phyloP scores from a whole-genome alignment of 2,888 invertebrate species.

The Sicus ferrugineus region DNA sequence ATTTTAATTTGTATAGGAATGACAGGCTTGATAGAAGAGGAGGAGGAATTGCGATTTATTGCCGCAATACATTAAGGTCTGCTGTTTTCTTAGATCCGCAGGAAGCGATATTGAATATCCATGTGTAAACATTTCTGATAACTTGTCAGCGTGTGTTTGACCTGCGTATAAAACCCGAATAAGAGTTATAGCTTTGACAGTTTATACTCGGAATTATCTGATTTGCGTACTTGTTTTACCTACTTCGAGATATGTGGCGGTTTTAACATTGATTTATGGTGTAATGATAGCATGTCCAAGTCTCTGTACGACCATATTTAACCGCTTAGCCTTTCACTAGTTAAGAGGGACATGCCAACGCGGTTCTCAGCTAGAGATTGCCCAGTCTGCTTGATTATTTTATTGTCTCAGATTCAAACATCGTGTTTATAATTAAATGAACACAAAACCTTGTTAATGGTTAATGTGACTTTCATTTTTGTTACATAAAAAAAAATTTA shows the following conservation, averaged over 20 bases:
- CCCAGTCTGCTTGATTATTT: neutral
- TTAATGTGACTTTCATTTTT: too few relatives aligned
- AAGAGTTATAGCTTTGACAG: neutral
- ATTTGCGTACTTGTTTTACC: neutral
- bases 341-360: neutral
- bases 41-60: neutral
- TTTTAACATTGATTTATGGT: neutral
- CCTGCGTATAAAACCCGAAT: neutral
- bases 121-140: neutral
- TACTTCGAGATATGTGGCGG: neutral
- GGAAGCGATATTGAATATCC: neutral
- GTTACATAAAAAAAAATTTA: too few relatives aligned
- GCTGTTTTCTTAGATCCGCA: neutral
- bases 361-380: neutral
- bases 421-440: too few relatives aligned
- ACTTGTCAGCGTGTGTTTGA: neutral
- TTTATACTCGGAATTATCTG: neutral
- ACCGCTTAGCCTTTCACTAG: neutral
- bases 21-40: neutral
- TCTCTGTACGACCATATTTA: neutral
- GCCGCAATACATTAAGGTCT: neutral
- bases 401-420: too few relatives aligned
- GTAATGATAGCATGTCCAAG: neutral
- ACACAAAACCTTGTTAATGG: too few relatives aligned
- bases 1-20: neutral